Evolutionary conservation across 2,888 invertebrate species (phyloP).

Genomic region (Blomia tropicalis): DNA sequence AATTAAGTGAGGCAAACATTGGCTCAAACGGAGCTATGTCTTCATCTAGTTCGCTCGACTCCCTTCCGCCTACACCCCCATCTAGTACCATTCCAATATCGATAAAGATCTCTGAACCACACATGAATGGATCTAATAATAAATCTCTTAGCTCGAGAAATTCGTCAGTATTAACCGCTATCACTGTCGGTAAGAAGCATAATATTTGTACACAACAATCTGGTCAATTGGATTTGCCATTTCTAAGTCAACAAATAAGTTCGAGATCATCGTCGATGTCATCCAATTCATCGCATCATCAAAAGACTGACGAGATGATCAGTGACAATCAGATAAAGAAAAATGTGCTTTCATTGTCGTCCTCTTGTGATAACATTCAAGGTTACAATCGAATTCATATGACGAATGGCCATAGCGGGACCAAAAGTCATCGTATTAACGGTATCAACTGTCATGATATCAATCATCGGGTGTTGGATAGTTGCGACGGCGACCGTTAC

Average conservation of each 20-base stretch:
- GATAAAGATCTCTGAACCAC: neutral
- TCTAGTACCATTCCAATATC: too few relatives aligned
- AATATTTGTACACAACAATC: neutral
- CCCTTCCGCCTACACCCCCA: neutral
- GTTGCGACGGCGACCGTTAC: neutral
- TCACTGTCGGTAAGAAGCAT: neutral
- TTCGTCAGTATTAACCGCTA: conserved; percentile 6
- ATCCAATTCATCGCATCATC: conserved; percentile 4
- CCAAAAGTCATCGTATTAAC: neutral
- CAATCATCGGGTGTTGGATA: neutral
- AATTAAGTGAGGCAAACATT: neutral
- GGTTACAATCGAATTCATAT: neutral
- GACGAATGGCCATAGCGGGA: neutral
- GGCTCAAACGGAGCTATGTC: neutral
- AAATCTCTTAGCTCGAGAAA: neutral
- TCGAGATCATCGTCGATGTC: neutral
- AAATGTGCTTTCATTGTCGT: neutral
- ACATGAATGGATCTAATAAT: neutral
- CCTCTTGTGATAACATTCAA: neutral
- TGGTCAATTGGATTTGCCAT: neutral
- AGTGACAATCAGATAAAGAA: neutral
- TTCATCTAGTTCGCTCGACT: neutral
- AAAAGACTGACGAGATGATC: neutral
- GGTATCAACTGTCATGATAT: neutral
- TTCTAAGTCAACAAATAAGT: neutral